These are phyloP conservation scores for Drosophila pseudoananassae DNA, from an alignment of 1,140 invertebrate species.

Conservation along the genomic window DNA sequence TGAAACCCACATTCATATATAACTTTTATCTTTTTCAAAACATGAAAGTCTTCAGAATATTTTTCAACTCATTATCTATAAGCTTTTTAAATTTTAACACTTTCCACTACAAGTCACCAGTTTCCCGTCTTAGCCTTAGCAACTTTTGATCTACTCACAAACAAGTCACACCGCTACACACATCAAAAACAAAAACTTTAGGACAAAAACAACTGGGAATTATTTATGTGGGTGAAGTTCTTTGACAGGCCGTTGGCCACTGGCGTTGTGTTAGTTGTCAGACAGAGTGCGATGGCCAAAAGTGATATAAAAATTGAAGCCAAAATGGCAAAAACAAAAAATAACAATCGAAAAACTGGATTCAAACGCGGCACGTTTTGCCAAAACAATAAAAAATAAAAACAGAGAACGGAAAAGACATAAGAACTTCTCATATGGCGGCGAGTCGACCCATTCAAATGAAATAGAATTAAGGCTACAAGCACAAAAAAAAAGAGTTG, in stretches of 20 bases:
- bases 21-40: not conserved
- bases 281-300: constrained; percentile 43
- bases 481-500: constrained; percentile 25
- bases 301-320: constrained; percentile 56
- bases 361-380: constrained; percentile 47
- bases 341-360: constrained; percentile 16
- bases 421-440: constrained; percentile 28
- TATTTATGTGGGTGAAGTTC: constrained; percentile 76
- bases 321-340: constrained; percentile 20
- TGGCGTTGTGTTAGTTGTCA: constrained; percentile 48
- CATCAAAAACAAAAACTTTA: constrained; percentile 12
- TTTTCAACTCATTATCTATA: too few relatives aligned
- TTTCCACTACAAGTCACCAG: constrained; percentile 4
- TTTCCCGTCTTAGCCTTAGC: constrained; percentile 3
- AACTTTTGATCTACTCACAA: constrained; percentile 7
- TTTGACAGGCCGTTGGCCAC: constrained; percentile 43
- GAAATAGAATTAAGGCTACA: constrained; percentile 38
- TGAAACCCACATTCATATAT: not conserved
- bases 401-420: constrained; percentile 9
- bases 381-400: constrained; percentile 35
- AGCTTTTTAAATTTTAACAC: not conserved
- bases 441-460: constrained; percentile 43
- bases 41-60: not conserved
- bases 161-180: constrained; percentile 10
- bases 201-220: constrained; percentile 18